A percentile compares a stretch with the other conserved stretches of the same genome.
Conservation (phyloP, 2,113 vertebrate species). For the Pseudonaja textilis region DNA sequence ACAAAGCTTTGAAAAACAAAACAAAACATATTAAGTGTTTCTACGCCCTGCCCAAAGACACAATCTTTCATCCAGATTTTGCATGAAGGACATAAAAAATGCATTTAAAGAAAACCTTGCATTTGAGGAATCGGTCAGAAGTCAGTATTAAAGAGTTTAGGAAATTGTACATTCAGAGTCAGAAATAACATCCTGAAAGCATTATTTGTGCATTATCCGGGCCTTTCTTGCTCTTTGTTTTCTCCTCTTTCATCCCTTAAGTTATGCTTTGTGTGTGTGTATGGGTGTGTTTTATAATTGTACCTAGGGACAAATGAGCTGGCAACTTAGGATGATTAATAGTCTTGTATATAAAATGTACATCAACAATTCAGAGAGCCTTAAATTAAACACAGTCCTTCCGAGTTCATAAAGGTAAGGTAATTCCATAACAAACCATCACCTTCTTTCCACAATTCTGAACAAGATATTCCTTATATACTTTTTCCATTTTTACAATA, state of each 20-base stretch:
- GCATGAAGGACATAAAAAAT: slow-evolving; percentile 41
- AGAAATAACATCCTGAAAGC: slow-evolving; percentile 31
- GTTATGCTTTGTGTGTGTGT: slow-evolving; percentile 61
- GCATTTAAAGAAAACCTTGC: not conserved
- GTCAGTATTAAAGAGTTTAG: slow-evolving; percentile 16
- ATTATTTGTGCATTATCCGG: not conserved
- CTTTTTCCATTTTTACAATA: not conserved
- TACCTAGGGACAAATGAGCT: slow-evolving; percentile 58
- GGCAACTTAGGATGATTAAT: slow-evolving; percentile 58
- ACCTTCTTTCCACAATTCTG: not conserved
- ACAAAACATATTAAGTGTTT: slow-evolving; percentile 53
- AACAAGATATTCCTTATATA: not conserved
- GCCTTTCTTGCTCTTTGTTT: slow-evolving; percentile 12
- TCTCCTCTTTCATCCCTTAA: slow-evolving; percentile 44
- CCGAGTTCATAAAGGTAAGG: slow-evolving; percentile 4
- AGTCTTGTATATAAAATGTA: slow-evolving; percentile 39
- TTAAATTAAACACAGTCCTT: not conserved
- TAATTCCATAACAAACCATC: not conserved
- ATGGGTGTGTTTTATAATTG: not conserved
- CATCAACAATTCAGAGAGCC: slow-evolving; percentile 39
- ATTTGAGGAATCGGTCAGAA: not conserved
- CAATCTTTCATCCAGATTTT: slow-evolving; percentile 64
- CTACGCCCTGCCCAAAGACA: slow-evolving; percentile 66
- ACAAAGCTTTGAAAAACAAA: slow-evolving; percentile 61
- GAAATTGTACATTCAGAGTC: not conserved